Conservation (phyloP, 2,888 invertebrate genomes). For the Hypena proboscidalis region DNA sequence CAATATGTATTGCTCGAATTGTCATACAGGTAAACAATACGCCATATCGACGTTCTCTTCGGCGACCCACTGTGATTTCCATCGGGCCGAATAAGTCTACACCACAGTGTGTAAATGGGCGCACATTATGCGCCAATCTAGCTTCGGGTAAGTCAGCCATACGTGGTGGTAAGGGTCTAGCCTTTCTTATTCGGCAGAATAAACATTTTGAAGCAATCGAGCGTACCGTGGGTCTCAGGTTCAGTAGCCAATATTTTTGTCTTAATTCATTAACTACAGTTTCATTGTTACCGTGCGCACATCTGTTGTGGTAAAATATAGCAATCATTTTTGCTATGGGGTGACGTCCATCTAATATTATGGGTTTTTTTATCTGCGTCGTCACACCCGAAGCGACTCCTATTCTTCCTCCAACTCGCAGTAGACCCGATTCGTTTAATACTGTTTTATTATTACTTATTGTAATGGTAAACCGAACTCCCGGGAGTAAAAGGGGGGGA, state of each 20-base stretch:
- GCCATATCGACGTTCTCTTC: conserved; percentile 18
- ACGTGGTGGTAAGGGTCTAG: too few relatives aligned
- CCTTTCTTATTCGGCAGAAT: neutral
- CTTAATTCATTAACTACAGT: neutral
- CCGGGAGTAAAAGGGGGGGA: too few relatives aligned
- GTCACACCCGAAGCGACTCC: neutral
- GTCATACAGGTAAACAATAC: conserved; percentile 33
- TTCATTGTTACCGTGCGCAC: neutral
- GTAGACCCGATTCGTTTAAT: too few relatives aligned
- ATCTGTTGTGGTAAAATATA: neutral
- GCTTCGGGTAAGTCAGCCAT: conserved; percentile 29
- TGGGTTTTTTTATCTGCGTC: neutral
- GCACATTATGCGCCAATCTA: conserved; percentile 25
- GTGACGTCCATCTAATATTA: neutral
- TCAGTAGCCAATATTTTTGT: neutral
- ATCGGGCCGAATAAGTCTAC: too few relatives aligned
- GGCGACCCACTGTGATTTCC: conserved; percentile 18
- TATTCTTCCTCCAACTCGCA: neutral
- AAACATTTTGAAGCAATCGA: neutral
- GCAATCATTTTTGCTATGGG: neutral
- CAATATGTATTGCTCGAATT: conserved; percentile 26
- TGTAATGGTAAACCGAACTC: too few relatives aligned
- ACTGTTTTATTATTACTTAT: too few relatives aligned
- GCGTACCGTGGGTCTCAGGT: neutral
- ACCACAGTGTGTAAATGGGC: conserved; percentile 19